A percentile compares a stretch with the other conserved stretches of the same genome.
phyloP scores from a whole-genome alignment of 2,888 invertebrate species.

The Oxyteleia sp. region DNA sequence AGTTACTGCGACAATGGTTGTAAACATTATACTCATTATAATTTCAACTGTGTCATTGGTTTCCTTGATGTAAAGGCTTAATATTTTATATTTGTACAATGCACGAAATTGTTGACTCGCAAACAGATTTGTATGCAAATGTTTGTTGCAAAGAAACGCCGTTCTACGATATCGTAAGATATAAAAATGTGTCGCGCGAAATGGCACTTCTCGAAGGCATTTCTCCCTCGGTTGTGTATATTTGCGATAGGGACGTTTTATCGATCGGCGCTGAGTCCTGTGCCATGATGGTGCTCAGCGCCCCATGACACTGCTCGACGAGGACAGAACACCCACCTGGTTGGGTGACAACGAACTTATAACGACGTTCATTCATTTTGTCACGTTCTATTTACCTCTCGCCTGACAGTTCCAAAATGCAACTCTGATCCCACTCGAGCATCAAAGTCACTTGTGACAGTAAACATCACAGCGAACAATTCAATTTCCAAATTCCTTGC shows the following conservation, averaged over 20 bases:
- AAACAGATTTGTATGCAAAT: no score
- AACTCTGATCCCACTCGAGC: constrained; percentile 14
- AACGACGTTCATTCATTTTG: constrained; percentile 53
- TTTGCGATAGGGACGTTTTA: constrained; percentile 53
- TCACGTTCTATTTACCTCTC: constrained; percentile 62
- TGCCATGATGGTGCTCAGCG: constrained; percentile 53
- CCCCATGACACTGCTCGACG: constrained; percentile 47
- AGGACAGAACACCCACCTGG: constrained; percentile 49
- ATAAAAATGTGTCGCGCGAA: constrained; percentile 20
- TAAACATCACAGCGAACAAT: constrained; percentile 13
- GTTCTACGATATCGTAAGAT: not conserved
- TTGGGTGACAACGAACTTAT: constrained; percentile 50
- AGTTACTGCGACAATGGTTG: no score
- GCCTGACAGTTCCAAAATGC: constrained; percentile 42
- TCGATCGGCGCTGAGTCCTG: constrained; percentile 47
- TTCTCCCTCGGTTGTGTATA: constrained; percentile 31
- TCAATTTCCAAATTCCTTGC: constrained; percentile 36
- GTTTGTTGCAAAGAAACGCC: constrained; percentile 9
- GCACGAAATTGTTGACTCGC: no score
- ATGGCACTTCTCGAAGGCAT: constrained; percentile 24
- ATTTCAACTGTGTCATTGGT: no score
- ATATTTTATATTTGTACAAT: no score
- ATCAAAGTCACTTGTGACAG: constrained; percentile 22
- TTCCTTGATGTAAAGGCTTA: no score
- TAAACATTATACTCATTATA: no score